Base-by-base conservation (phyloP, 2,888 invertebrate genomes). In the Oxytorus armatus region DNA sequence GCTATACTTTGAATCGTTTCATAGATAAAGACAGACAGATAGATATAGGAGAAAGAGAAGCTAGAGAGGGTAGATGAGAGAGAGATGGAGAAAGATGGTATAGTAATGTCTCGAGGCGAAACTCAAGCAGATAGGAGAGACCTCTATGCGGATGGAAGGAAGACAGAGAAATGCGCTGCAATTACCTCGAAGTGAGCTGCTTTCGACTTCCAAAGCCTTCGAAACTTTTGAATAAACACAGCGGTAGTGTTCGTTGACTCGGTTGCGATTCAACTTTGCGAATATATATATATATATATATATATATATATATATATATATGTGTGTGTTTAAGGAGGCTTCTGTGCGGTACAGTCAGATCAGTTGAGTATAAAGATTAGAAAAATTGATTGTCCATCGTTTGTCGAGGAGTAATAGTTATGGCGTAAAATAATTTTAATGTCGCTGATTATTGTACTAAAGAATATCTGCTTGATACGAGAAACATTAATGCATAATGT, bases 101-200 rank as follows among this genome's bases (percentile, higher is more conserved):
- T 49, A 72, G 57, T 36, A 29, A 29, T 55, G 74, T 61, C 49
- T 59, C 42, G 59, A 59, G 72, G 61, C 75, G 14, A 72, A 74
- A 65, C 73, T 66, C 76, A 53, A 61, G 55, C 68, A 65, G 70
- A 74, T 68, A 80, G 53, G 33, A 57, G 18, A 66, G 76, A 61
- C 72, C 68, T 63, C 66, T 57, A 23, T 33, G 49, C 39, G 49
- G 39, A 78, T 75, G 33, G 59, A 85, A 84, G 83, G 89, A 89
- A 86, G 86, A 84, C 85, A 86, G 76, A 73, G 80, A 73, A 87
- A 89, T 87, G 82, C 88, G 88, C 89, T 80, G 91, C 91, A 91
- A 91, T 91, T 91, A 91, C 90, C 90, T 89, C 88, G 85, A 89
- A 90, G 89, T 90, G 90, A 91, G 90, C 90, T 90, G 90, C 90